Evolutionary conservation across 2,888 invertebrate species (phyloP).

Genomic region (Drosophila affinis): DNA sequence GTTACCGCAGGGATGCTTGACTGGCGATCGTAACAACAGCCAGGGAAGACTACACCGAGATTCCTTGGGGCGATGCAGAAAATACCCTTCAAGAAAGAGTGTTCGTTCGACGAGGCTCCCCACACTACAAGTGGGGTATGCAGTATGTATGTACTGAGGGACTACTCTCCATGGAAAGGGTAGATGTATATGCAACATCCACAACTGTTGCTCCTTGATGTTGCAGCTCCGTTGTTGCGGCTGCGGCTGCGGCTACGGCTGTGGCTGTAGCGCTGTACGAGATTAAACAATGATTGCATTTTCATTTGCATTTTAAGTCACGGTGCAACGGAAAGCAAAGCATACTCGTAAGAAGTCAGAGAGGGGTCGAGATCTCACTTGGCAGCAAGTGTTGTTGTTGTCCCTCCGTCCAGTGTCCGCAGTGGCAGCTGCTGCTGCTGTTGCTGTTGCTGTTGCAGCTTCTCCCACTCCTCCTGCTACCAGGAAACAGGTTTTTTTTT

Average conservation of each 20-base stretch:
- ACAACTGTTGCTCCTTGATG: slow-evolving; percentile 42
- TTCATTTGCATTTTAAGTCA: slow-evolving; percentile 79
- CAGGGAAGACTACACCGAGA: slow-evolving; percentile 11
- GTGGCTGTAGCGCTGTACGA: slow-evolving; percentile 64
- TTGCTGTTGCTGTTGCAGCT: slow-evolving; percentile 28
- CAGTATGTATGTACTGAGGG: neutral
- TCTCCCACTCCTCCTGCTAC: slow-evolving; percentile 9
- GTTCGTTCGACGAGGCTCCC: too few relatives aligned
- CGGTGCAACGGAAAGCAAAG: slow-evolving; percentile 65
- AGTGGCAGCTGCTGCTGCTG: slow-evolving; percentile 20
- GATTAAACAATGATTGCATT: slow-evolving; percentile 78
- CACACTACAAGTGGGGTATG: too few relatives aligned
- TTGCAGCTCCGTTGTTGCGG: slow-evolving; percentile 34
- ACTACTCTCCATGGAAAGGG: neutral
- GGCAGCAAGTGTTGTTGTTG: slow-evolving; percentile 66
- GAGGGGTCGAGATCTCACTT: slow-evolving; percentile 76
- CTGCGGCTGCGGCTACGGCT: neutral
- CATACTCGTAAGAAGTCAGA: slow-evolving; percentile 55
- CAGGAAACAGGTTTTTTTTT: slow-evolving; percentile 58
- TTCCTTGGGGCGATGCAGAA: neutral
- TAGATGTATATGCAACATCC: slow-evolving; percentile 21
- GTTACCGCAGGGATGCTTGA: slow-evolving; percentile 62
- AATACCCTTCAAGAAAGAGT: slow-evolving; percentile 8
- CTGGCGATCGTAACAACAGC: slow-evolving; percentile 66
- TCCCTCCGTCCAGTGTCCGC: neutral